These are phyloP conservation scores for Corydoras maculifer DNA, from an alignment of 2,113 vertebrate species.

Conservation along the genomic window DNA sequence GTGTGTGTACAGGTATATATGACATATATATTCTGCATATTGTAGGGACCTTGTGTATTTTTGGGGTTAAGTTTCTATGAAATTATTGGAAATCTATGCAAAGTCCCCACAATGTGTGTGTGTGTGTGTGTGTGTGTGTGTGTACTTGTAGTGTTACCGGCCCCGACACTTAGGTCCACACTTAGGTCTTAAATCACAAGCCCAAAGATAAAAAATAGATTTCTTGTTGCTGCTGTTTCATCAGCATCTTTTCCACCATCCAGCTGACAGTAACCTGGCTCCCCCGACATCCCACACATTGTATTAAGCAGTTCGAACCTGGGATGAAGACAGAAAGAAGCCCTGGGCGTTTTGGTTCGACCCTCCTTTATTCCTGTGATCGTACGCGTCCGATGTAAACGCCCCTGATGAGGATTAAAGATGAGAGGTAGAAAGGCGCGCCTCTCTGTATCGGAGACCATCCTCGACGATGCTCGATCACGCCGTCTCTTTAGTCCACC, in stretches of 20 bases:
- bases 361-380: constrained; percentile 8
- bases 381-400: background rate
- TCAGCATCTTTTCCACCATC: background rate
- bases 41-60: no score
- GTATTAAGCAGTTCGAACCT: no score
- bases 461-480: background rate
- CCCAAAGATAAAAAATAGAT: no score
- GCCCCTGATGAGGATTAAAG: background rate
- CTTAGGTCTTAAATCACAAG: no score
- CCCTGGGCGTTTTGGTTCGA: background rate
- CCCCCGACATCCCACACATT: no score
- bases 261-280: background rate
- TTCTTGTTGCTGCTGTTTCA: background rate
- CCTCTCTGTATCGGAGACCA: background rate
- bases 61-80: no score
- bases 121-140: background rate
- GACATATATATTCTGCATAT: no score
- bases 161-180: no score
- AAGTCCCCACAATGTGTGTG: background rate
- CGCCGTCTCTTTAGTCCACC: background rate
- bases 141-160: background rate
- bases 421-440: constrained; percentile 8
- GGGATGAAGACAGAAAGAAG: background rate
- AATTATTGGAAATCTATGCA: no score
- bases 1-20: no score